phyloP scores from a whole-genome alignment of 2,888 invertebrate genomes.

The Cerceris ruficornis region DNA sequence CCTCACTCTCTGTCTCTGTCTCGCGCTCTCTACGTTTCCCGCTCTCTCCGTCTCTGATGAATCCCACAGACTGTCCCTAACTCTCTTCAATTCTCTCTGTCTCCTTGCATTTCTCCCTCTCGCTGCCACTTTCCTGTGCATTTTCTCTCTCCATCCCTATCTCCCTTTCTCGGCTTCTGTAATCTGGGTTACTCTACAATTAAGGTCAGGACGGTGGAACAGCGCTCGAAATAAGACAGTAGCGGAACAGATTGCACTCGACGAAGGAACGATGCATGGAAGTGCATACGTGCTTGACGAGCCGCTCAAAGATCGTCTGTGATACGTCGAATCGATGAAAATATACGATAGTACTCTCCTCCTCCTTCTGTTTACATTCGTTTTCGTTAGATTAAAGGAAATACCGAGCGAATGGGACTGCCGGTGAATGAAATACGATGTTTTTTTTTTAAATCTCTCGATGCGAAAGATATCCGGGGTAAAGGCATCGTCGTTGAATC shows the following conservation, averaged over 20 bases:
- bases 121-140: not conserved
- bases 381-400: too few species aligned
- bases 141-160: slow-evolving; percentile 14
- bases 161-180: slow-evolving; percentile 60
- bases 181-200: slow-evolving; percentile 69
- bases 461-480: too few species aligned
- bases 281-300: slow-evolving; percentile 20
- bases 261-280: slow-evolving; percentile 45
- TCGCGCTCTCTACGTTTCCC: too few species aligned
- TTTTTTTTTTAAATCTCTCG: too few species aligned
- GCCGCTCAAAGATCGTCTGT: not conserved
- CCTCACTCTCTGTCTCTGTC: too few species aligned
- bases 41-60: too few species aligned
- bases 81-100: not conserved
- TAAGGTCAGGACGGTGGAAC: slow-evolving; percentile 64
- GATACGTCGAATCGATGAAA: slow-evolving; percentile 2
- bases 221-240: slow-evolving; percentile 62
- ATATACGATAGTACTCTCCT: not conserved
- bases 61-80: not conserved
- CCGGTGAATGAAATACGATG: too few species aligned
- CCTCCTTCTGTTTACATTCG: not conserved
- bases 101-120: not conserved
- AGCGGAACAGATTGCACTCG: slow-evolving; percentile 57
- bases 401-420: too few species aligned
- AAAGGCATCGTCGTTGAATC: too few species aligned